Conservation (phyloP, 2,888 invertebrate species). For the Patella ulyssiponensis region DNA sequence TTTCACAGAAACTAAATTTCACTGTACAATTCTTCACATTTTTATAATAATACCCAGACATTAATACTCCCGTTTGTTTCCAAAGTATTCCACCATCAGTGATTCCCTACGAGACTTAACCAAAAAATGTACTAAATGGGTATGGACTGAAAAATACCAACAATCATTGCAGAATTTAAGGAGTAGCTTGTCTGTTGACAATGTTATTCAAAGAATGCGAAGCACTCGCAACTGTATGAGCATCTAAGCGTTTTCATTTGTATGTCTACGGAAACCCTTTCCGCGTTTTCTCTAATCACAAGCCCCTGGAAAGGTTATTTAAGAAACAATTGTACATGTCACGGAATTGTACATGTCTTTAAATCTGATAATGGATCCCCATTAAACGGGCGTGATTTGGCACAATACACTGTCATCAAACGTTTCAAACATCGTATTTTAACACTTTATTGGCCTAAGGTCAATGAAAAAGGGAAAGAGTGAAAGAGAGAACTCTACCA, state of each 20-base stretch:
- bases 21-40: too few species aligned
- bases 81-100: conserved; percentile 35
- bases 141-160: conserved; percentile 32
- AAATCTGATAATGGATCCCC: conserved; percentile 40
- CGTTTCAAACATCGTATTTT: neutral
- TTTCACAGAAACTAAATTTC: too few species aligned
- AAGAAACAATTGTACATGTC: too few species aligned
- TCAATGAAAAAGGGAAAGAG: neutral
- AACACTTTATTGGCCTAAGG: neutral
- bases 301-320: conserved; percentile 53
- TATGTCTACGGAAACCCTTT: conserved; percentile 52
- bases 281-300: conserved; percentile 52
- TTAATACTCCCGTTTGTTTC: conserved; percentile 42
- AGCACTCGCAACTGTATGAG: conserved; percentile 52
- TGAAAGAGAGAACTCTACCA: neutral
- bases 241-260: conserved; percentile 53
- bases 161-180: conserved; percentile 37
- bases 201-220: conserved; percentile 50
- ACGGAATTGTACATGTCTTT: conserved; percentile 34
- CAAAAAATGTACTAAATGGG: conserved; percentile 30
- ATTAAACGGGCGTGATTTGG: conserved; percentile 31
- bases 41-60: too few species aligned
- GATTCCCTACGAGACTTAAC: too few species aligned
- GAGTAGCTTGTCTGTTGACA: conserved; percentile 27
- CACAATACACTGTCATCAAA: neutral